Conservation (phyloP, 2,113 vertebrate genomes). For the Pteropus alecto region DNA sequence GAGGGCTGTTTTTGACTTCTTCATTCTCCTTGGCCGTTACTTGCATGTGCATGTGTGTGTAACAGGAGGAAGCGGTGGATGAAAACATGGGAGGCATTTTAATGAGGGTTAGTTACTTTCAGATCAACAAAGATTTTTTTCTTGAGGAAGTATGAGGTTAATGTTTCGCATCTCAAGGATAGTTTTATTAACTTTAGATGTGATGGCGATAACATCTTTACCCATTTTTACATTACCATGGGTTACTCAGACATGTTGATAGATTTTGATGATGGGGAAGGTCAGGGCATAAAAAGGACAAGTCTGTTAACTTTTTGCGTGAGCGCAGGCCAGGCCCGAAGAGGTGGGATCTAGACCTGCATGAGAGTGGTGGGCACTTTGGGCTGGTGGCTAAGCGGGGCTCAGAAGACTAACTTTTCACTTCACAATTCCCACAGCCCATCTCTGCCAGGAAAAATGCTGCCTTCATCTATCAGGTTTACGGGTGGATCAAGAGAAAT, state of each 20-base stretch:
- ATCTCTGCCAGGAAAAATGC: neutral
- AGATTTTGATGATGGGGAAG: neutral
- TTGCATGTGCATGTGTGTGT: neutral
- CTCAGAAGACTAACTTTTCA: neutral
- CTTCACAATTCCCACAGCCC: neutral
- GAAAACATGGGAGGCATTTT: neutral
- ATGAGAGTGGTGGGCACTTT: neutral
- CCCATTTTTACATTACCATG: neutral
- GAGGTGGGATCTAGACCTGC: neutral
- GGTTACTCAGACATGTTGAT: neutral
- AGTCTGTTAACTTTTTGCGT: neutral
- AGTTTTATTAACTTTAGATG: neutral
- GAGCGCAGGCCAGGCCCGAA: accelerated
- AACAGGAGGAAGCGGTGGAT: neutral
- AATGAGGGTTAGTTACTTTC: neutral
- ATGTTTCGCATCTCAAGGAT: neutral
- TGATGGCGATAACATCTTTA: neutral
- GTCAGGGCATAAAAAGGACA: neutral
- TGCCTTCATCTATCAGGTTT: neutral
- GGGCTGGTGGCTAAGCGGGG: neutral
- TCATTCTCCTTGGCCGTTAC: neutral
- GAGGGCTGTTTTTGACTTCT: neutral
- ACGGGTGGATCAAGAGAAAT: neutral
- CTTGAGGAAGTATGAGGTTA: neutral
- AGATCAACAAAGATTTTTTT: constrained; percentile 25